Percentiles rank a stretch among this genome's conserved stretches.
Evolutionary conservation across 1,140 invertebrate genomes (phyloP).

Genomic region (Wasmannia auropunctata): DNA sequence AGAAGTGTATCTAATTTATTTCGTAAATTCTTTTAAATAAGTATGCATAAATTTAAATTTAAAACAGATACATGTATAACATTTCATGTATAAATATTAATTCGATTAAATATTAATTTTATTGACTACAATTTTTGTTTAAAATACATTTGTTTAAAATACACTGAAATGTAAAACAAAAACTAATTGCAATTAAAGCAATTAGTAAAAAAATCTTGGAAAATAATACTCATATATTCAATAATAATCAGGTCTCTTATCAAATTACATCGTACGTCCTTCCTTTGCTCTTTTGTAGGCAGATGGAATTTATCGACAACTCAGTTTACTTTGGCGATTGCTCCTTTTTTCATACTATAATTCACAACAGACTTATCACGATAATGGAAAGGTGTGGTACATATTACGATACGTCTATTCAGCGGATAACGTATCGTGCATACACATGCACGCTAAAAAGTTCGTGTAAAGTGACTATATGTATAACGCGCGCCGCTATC

Average conservation of each 20-base stretch:
- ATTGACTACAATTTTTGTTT: background rate
- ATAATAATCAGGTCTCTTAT: slow-evolving; percentile 7
- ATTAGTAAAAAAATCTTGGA: background rate
- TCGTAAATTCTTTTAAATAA: background rate
- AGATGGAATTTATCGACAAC: slow-evolving; percentile 42
- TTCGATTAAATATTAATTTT: too few relatives aligned
- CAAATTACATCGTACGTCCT: background rate
- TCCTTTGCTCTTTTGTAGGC: background rate
- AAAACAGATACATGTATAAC: background rate
- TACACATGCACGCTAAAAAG: background rate
- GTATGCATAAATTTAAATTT: background rate
- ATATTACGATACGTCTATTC: background rate
- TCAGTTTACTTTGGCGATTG: slow-evolving; percentile 28
- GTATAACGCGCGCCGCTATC: background rate
- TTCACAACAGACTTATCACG: slow-evolving; percentile 7
- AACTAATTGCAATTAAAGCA: background rate
- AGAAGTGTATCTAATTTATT: too few relatives aligned
- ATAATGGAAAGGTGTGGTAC: slow-evolving; percentile 56
- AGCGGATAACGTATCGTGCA: background rate
- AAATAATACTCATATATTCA: background rate
- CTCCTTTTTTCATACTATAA: slow-evolving; percentile 3
- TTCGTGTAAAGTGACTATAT: background rate
- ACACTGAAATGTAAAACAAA: background rate
- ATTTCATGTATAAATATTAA: background rate
- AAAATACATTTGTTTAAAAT: too few relatives aligned